A percentile compares a stretch with the other conserved stretches of the same genome.
Conservation (phyloP, 1,140 invertebrate species). For the Macrotrachela quadricornifera region DNA sequence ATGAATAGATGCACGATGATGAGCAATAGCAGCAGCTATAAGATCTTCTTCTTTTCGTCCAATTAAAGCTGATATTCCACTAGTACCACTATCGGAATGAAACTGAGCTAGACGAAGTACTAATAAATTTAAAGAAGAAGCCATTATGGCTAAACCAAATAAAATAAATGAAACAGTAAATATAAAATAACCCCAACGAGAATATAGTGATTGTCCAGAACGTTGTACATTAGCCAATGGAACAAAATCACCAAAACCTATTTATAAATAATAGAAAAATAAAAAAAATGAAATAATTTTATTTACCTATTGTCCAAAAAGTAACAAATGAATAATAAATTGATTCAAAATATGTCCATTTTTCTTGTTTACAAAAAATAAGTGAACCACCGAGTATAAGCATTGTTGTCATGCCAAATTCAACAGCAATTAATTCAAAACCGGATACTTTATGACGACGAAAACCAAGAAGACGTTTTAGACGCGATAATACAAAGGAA, state of each 20-base stretch:
- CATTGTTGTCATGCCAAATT: constrained; percentile 29
- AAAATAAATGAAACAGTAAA: constrained; percentile 96
- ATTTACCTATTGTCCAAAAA: constrained; percentile 67
- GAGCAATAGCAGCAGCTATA: too few relatives aligned
- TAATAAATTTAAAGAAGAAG: constrained; percentile 86
- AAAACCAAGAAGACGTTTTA: constrained; percentile 35
- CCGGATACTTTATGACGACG: too few relatives aligned
- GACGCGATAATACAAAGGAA: constrained; percentile 60
- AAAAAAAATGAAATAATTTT: too few relatives aligned
- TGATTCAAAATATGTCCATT: constrained; percentile 91
- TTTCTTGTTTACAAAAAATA: constrained; percentile 79
- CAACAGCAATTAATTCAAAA: too few relatives aligned
- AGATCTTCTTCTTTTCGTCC: too few relatives aligned
- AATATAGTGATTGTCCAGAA: too few relatives aligned
- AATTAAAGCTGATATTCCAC: too few relatives aligned
- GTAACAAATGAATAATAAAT: constrained; percentile 99
- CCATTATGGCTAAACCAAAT: constrained; percentile 94
- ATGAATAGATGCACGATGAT: too few relatives aligned
- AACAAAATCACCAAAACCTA: constrained; percentile 42
- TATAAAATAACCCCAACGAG: too few relatives aligned
- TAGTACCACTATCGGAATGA: constrained; percentile 55
- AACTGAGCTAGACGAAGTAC: constrained; percentile 97
- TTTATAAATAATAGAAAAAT: too few relatives aligned
- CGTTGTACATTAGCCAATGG: constrained; percentile 44
- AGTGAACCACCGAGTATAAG: constrained; percentile 75